phyloP scores from a whole-genome alignment of 1,140 invertebrate genomes.

The Neelides sp. region DNA sequence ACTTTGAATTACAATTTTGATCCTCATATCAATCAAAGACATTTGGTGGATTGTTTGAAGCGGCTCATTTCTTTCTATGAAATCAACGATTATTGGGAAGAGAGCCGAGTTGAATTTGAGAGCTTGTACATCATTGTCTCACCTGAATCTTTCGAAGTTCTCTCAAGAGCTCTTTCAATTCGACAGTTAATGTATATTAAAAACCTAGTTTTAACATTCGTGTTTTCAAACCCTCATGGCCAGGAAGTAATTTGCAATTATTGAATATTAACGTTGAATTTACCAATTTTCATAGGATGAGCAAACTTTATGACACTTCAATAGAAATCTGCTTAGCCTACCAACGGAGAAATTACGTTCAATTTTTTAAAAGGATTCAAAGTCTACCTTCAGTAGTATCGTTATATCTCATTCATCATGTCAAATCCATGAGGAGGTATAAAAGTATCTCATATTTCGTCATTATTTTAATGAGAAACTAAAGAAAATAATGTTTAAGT shows the following conservation, averaged over 20 bases:
- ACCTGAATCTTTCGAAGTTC: slow-evolving; percentile 13
- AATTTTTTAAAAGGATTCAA: slow-evolving; percentile 16
- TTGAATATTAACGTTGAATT: background rate
- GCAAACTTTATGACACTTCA: background rate
- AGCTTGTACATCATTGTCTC: slow-evolving; percentile 13
- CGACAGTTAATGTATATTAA: slow-evolving; percentile 7
- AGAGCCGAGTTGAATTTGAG: slow-evolving; percentile 23
- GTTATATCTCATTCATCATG: slow-evolving; percentile 15
- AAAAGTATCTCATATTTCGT: too few species aligned
- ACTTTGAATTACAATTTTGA: slow-evolving; percentile 44
- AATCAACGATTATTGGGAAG: slow-evolving; percentile 16
- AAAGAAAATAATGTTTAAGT: too few species aligned
- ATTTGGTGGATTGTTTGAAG: slow-evolving; percentile 47
- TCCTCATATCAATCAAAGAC: slow-evolving; percentile 45
- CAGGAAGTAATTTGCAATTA: background rate
- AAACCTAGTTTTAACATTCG: background rate
- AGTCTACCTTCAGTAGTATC: slow-evolving; percentile 18
- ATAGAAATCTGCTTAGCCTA: slow-evolving; percentile 18
- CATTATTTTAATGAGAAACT: too few species aligned
- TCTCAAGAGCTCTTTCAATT: slow-evolving; percentile 20
- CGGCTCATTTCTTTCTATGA: slow-evolving; percentile 45
- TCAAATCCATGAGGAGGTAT: slow-evolving; percentile 14
- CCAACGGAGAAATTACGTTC: slow-evolving; percentile 18
- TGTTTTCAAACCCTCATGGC: slow-evolving; percentile 1
- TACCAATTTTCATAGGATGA: background rate